Conservation (phyloP, 1,140 invertebrate species). For the Nebria ingens region DNA sequence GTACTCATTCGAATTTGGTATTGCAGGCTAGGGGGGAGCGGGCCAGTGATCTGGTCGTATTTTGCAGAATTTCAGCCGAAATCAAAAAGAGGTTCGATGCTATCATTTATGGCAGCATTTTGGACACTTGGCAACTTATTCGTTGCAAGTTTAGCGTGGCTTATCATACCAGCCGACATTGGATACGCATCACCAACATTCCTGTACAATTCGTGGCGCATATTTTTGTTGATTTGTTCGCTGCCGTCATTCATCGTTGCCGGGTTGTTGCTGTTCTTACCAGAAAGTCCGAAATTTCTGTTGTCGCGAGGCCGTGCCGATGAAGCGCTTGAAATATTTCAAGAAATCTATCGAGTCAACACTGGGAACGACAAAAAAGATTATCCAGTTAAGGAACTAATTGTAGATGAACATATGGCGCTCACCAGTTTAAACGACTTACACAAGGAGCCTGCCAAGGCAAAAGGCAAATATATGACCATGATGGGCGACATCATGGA, state of each 20-base stretch:
- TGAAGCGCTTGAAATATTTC: constrained; percentile 68
- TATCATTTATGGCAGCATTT: constrained; percentile 86
- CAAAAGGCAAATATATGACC: constrained; percentile 49
- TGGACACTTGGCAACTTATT: constrained; percentile 86
- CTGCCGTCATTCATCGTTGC: constrained; percentile 77
- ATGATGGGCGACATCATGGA: constrained; percentile 66
- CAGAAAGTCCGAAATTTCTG: constrained; percentile 88
- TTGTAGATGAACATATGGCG: constrained; percentile 51
- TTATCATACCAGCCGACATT: constrained; percentile 69
- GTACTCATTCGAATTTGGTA: background rate
- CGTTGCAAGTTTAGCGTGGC: constrained; percentile 78
- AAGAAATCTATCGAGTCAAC: constrained; percentile 67
- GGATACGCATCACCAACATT: constrained; percentile 53
- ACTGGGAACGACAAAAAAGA: constrained; percentile 59
- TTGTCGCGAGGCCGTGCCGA: constrained; percentile 64
- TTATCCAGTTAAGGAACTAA: constrained; percentile 67
- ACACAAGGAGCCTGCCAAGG: constrained; percentile 39
- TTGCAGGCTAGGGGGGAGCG: constrained; percentile 78
- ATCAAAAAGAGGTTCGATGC: constrained; percentile 76
- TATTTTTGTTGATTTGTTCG: constrained; percentile 79
- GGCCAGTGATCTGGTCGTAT: constrained; percentile 91
- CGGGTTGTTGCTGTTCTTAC: constrained; percentile 67
- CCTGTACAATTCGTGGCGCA: constrained; percentile 82
- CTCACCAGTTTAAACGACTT: constrained; percentile 16
- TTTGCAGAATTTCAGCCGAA: constrained; percentile 91